phyloP scores from a whole-genome alignment of 2,113 vertebrate species.

The Sorex fumeus region DNA sequence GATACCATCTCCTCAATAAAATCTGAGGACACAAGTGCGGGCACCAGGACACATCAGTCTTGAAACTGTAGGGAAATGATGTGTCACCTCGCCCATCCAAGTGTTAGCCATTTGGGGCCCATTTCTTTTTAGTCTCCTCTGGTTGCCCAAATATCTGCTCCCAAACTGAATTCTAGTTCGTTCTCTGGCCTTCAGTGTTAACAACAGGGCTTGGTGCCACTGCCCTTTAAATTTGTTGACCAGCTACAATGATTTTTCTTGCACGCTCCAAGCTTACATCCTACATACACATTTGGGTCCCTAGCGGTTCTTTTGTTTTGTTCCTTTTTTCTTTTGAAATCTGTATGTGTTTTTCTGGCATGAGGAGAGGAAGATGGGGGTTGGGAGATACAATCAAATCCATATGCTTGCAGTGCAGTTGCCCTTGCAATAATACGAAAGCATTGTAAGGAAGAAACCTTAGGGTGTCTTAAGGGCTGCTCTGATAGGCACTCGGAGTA shows the following conservation, averaged over 20 bases:
- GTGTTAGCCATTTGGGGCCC: constrained; percentile 53
- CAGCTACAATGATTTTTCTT: constrained; percentile 46
- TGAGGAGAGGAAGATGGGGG: constrained; percentile 55
- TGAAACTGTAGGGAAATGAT: constrained; percentile 14
- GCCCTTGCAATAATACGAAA: constrained; percentile 52
- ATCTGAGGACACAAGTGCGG: constrained; percentile 31
- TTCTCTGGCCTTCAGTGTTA: constrained; percentile 46
- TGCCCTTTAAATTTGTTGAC: constrained; percentile 60
- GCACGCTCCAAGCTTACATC: constrained; percentile 36
- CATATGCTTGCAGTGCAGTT: constrained; percentile 63
- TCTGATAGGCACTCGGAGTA: background rate
- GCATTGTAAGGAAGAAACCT: background rate
- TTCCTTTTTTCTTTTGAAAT: constrained; percentile 66
- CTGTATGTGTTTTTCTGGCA: constrained; percentile 62
- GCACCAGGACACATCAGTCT: background rate
- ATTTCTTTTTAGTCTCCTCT: constrained; percentile 50
- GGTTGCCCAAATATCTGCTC: background rate
- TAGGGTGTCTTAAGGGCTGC: background rate
- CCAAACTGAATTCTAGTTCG: background rate
- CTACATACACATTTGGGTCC: background rate
- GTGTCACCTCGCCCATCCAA: background rate
- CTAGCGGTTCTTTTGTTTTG: constrained; percentile 20
- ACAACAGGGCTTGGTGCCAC: constrained; percentile 53
- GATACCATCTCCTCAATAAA: constrained; percentile 52
- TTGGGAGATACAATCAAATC: constrained; percentile 66